phyloP scores from a whole-genome alignment of 2,797 vertebrate genomes.

The Cygnus olor region DNA sequence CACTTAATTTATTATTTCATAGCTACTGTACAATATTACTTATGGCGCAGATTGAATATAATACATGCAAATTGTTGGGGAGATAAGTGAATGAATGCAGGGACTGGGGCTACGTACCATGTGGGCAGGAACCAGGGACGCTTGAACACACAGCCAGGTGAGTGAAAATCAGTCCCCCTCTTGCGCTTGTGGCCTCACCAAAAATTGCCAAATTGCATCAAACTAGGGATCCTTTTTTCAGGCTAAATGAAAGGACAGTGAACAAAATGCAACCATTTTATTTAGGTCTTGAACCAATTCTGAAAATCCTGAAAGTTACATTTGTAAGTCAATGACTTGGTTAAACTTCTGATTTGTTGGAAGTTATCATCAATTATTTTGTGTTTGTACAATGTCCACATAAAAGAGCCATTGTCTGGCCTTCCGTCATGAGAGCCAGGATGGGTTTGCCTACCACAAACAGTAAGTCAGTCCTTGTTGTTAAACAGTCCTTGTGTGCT shows the following conservation, averaged over 20 bases:
- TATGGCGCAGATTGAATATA: background rate
- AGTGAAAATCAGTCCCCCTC: background rate
- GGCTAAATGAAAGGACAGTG: background rate
- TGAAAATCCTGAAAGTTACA: background rate
- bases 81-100: background rate
- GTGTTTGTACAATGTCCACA: background rate
- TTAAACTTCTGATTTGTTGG: background rate
- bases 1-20: background rate
- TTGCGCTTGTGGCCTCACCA: background rate
- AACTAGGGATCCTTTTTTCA: background rate
- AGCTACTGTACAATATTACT: background rate
- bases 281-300: background rate
- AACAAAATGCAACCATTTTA: background rate
- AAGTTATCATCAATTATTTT: background rate
- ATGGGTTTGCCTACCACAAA: constrained; percentile 23
- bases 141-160: background rate
- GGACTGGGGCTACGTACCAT: background rate
- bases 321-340: background rate
- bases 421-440: background rate
- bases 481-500: background rate
- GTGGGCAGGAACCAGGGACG: background rate
- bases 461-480: background rate
- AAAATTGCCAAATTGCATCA: background rate
- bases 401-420: background rate
- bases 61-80: background rate